Percentiles rank a stretch among this genome's conserved stretches.
phyloP scores from a whole-genome alignment of 2,888 invertebrate species.

The Ophion obscuratus region DNA sequence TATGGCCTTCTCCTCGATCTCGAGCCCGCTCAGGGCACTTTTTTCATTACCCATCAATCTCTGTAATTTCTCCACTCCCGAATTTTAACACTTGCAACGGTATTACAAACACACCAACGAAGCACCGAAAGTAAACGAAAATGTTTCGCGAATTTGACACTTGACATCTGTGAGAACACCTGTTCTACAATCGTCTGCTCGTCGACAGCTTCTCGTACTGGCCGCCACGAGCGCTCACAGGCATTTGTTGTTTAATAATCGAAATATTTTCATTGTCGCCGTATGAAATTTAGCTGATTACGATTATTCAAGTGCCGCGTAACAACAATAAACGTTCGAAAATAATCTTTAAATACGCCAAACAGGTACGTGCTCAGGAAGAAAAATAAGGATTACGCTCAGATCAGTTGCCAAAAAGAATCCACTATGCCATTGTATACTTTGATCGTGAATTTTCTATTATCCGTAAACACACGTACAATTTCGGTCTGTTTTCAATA shows the following conservation, averaged over 20 bases:
- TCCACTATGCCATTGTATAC: background rate
- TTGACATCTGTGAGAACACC: slow-evolving; percentile 49
- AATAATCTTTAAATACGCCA: background rate
- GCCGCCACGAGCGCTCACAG: slow-evolving; percentile 21
- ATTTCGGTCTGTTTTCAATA: no score
- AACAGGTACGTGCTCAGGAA: background rate
- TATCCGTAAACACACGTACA: no score
- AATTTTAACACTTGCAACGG: background rate
- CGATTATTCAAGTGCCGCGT: background rate
- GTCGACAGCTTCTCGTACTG: slow-evolving; percentile 20
- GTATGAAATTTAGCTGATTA: background rate
- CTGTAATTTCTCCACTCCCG: background rate
- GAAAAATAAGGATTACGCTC: background rate
- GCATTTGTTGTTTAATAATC: background rate
- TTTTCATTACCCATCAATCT: slow-evolving; percentile 91
- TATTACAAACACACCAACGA: background rate
- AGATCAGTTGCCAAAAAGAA: background rate
- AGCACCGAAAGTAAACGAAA: background rate
- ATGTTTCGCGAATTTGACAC: slow-evolving; percentile 13
- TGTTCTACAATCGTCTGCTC: slow-evolving; percentile 60
- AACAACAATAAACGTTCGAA: background rate
- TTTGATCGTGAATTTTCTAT: no score
- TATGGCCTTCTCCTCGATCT: slow-evolving; percentile 90
- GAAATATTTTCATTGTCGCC: background rate
- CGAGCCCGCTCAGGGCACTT: slow-evolving; percentile 89